Percentiles rank a stretch among this genome's conserved stretches.
Conservation (phyloP, 2,113 vertebrate species). For the Oryzias melastigma region DNA sequence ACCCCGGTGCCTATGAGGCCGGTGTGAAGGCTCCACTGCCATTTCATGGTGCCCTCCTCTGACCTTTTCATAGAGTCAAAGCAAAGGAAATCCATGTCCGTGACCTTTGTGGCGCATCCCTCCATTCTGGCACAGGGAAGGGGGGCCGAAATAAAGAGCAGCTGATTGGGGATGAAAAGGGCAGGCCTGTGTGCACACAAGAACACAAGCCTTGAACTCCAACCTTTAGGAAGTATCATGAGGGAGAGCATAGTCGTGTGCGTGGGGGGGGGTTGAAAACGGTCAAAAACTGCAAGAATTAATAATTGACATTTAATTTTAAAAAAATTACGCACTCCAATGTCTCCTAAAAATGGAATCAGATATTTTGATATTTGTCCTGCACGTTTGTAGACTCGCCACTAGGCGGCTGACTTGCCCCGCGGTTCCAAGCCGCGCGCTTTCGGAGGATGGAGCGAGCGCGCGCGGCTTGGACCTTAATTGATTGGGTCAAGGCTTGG, state of each 20-base stretch:
- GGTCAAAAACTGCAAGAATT: neutral
- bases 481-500: conserved; percentile 57
- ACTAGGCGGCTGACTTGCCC: conserved; percentile 71
- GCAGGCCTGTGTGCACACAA: conserved; percentile 62
- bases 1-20: conserved; percentile 38
- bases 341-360: neutral
- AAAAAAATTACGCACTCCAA: neutral
- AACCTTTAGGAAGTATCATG: conserved; percentile 62
- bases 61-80: conserved; percentile 78
- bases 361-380: neutral
- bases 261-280: conserved; percentile 3
- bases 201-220: conserved; percentile 68
- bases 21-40: conserved; percentile 63
- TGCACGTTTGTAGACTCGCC: conserved; percentile 39
- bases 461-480: conserved; percentile 31
- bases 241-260: conserved; percentile 45
- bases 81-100: conserved; percentile 75
- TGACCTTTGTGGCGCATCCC: conserved; percentile 72
- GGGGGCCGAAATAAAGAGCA: conserved; percentile 16
- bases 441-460: conserved; percentile 20
- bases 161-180: conserved; percentile 74
- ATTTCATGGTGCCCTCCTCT: conserved; percentile 72
- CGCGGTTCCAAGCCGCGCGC: conserved; percentile 21
- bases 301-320: neutral
- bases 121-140: conserved; percentile 52